Conservation (phyloP, 2,888 invertebrate genomes). For the Sesia bembeciformis region DNA sequence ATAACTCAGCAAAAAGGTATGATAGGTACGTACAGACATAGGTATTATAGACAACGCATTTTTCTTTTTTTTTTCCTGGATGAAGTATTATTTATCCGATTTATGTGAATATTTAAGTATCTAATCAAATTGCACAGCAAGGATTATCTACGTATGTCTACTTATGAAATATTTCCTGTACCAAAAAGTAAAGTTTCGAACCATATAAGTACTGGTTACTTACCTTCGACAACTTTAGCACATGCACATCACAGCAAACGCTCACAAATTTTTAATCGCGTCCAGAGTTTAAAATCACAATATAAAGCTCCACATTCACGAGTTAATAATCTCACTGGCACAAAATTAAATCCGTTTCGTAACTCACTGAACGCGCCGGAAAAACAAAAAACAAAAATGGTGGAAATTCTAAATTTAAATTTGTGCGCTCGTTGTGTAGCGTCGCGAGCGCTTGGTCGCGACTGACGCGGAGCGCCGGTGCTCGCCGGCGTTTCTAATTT, state of each 20-base stretch:
- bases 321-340: conserved; percentile 34
- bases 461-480: conserved; percentile 28
- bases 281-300: conserved; percentile 22
- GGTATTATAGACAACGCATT: too few relatives aligned
- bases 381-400: conserved; percentile 34
- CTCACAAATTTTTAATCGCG: conserved; percentile 20
- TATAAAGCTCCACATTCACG: conserved; percentile 28
- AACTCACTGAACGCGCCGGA: conserved; percentile 31
- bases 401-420: conserved; percentile 23
- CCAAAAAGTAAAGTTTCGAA: conserved; percentile 19
- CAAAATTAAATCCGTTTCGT: conserved; percentile 36
- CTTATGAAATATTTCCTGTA: too few relatives aligned
- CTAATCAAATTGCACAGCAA: too few relatives aligned
- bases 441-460: conserved; percentile 28
- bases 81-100: too few relatives aligned
- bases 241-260: conserved; percentile 32
- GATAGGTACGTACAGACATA: too few relatives aligned
- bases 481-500: conserved; percentile 58
- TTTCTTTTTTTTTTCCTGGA: too few relatives aligned
- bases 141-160: too few relatives aligned
- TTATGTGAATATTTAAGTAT: too few relatives aligned
- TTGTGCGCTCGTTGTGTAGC: conserved; percentile 19
- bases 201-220: conserved; percentile 25
- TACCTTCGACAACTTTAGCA: conserved; percentile 37
- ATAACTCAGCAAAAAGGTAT: too few relatives aligned